phyloP scores from a whole-genome alignment of 2,113 vertebrate species.

The Alligator sinensis region DNA sequence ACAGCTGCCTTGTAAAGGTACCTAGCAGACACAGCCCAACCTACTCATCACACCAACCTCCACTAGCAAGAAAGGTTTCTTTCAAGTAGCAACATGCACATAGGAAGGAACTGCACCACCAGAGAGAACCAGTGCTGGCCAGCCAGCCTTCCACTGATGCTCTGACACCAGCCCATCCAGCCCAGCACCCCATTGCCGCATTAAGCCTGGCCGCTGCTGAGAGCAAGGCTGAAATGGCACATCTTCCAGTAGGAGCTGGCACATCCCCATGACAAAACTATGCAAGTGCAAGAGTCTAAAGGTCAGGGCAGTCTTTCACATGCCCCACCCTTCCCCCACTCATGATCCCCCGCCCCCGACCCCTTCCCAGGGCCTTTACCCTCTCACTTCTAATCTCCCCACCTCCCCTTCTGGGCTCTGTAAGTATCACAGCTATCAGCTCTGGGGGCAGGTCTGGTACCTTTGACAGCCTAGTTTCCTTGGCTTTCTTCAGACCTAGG shows the following conservation, averaged over 20 bases:
- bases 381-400: rapidly evolving
- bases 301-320: background rate
- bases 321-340: no score
- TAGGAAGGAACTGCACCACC: background rate
- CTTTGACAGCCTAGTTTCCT: constrained; percentile 92
- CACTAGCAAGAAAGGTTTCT: background rate
- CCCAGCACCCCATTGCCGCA: background rate
- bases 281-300: no score
- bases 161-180: no score
- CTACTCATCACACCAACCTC: background rate
- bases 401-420: rapidly evolving
- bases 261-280: background rate
- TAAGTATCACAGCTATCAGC: background rate
- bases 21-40: background rate
- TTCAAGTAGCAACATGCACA: background rate
- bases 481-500: constrained; percentile 89
- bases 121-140: background rate
- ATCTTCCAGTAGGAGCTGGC: background rate
- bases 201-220: background rate
- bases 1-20: background rate
- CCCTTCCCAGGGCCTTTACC: rapidly evolving
- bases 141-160: background rate
- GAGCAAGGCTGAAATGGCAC: background rate
- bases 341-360: rapidly evolving
- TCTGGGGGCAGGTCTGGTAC: constrained; percentile 52